Percentiles rank a stretch among this genome's conserved stretches.
phyloP scores from a whole-genome alignment of 2,888 invertebrate species.

The Agriopis leucophaearia region DNA sequence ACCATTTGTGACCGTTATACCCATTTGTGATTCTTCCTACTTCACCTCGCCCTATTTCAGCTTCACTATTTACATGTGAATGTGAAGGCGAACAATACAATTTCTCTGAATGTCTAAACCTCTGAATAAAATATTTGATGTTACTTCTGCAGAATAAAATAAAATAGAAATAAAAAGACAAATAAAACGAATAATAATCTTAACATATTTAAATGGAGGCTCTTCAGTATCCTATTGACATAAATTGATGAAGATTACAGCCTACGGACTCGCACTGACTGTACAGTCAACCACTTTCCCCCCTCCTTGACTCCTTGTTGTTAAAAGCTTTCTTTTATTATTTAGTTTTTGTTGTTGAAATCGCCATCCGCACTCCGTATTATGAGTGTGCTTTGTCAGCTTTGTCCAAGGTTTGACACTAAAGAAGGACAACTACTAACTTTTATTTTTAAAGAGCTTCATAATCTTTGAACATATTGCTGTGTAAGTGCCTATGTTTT shows the following conservation, averaged over 20 bases:
- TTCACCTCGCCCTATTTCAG: not conserved
- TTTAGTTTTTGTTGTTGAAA: too few relatives aligned
- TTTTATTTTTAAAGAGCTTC: too few relatives aligned
- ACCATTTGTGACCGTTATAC: not conserved
- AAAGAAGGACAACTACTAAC: too few relatives aligned
- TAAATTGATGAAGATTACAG: not conserved
- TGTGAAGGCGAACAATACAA: constrained; percentile 28
- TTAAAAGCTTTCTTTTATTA: too few relatives aligned
- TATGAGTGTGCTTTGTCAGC: too few relatives aligned
- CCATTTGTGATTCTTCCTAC: constrained; percentile 13
- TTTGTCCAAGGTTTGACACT: too few relatives aligned
- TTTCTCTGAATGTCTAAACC: constrained; percentile 15
- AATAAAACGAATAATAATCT: constrained; percentile 14
- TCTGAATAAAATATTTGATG: constrained; percentile 25
- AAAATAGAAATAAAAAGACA: not conserved
- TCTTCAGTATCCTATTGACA: not conserved
- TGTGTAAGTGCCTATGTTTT: too few relatives aligned
- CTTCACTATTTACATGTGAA: constrained; percentile 27
- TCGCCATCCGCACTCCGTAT: too few relatives aligned
- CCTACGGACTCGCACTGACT: too few relatives aligned
- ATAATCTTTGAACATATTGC: too few relatives aligned
- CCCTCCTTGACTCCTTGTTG: too few relatives aligned
- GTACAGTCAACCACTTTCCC: too few relatives aligned
- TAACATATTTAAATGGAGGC: constrained; percentile 1
- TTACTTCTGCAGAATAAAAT: not conserved